Conservation (phyloP, 2,888 invertebrate species). For the Digitonthophagus gazella region DNA sequence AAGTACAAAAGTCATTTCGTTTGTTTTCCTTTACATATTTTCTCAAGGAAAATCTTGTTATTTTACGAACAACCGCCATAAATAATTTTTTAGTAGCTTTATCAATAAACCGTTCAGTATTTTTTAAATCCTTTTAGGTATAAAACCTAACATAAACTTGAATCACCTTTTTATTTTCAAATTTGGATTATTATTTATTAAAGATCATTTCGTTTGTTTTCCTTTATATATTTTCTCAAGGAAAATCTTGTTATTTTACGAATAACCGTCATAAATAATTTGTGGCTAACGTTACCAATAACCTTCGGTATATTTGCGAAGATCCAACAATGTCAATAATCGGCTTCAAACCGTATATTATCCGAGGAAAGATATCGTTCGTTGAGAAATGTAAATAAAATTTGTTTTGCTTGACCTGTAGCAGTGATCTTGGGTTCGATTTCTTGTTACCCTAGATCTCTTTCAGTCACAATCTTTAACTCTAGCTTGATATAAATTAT, state of each 20-base stretch:
- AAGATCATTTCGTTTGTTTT: too few species aligned
- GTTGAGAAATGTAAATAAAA: not conserved
- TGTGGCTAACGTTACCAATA: not conserved
- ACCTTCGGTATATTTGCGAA: not conserved
- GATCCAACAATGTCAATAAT: not conserved
- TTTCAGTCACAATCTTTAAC: not conserved
- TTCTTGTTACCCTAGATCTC: not conserved
- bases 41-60: too few species aligned
- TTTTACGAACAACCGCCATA: too few species aligned
- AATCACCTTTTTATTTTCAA: too few species aligned
- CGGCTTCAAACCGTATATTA: not conserved
- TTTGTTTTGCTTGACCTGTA: not conserved
- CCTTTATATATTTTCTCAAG: not conserved
- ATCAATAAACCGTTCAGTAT: too few species aligned
- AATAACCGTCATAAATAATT: too few species aligned
- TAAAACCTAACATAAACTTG: too few species aligned
- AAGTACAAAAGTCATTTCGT: too few species aligned
- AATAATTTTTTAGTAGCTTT: too few species aligned
- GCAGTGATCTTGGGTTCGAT: not conserved
- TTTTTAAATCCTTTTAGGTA: too few species aligned
- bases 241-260: not conserved
- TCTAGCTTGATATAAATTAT: too few species aligned
- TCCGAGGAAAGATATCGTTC: not conserved
- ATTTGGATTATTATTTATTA: not conserved
- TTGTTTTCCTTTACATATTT: too few species aligned